These are phyloP conservation scores for Otocyon megalotis DNA, from an alignment of 2,113 vertebrate genomes.

Conservation along the genomic window DNA sequence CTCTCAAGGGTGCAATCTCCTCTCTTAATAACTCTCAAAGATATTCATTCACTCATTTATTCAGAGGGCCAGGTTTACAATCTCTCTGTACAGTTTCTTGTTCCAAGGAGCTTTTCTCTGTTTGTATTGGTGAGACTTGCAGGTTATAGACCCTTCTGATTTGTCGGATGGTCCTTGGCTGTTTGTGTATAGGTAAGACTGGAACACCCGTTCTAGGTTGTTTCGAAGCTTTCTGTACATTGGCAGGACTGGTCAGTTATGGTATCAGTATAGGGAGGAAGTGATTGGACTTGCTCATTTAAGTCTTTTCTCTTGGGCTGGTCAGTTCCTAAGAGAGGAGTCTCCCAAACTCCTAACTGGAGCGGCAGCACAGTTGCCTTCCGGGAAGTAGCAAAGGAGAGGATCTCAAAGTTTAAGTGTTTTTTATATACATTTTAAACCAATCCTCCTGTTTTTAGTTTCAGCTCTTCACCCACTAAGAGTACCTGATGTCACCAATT, in stretches of 20 bases:
- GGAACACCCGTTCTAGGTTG: background rate
- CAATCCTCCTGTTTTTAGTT: background rate
- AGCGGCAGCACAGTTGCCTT: background rate
- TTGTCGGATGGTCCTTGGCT: background rate
- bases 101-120: background rate
- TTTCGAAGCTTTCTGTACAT: background rate
- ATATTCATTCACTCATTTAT: background rate
- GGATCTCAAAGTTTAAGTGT: background rate
- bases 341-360: background rate
- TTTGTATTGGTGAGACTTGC: background rate
- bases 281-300: background rate
- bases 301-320: background rate
- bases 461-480: background rate
- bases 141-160: background rate
- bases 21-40: background rate
- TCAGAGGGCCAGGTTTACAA: background rate
- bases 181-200: background rate
- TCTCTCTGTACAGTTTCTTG: background rate
- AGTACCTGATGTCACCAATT: background rate
- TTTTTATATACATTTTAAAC: background rate
- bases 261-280: background rate
- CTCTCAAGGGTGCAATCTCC: background rate
- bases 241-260: background rate
- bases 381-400: background rate
- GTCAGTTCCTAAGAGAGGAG: background rate